These are phyloP conservation scores for Neopelma chrysocephalum DNA, from an alignment of 2,797 vertebrate species.

Conservation along the genomic window DNA sequence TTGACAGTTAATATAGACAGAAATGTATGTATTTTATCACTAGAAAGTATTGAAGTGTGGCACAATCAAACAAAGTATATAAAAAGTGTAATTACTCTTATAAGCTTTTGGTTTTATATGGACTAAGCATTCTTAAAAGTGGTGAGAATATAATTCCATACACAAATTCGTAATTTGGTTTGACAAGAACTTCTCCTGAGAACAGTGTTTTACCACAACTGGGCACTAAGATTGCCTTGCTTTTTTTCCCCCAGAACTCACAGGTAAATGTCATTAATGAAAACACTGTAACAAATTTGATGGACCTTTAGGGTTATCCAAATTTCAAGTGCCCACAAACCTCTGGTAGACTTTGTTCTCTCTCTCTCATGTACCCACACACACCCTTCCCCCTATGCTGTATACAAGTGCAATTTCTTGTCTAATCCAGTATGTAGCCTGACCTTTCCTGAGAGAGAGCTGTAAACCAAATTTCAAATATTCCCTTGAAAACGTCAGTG, in stretches of 20 bases:
- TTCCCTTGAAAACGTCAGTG: neutral
- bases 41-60: neutral
- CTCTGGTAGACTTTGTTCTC: neutral
- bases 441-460: neutral
- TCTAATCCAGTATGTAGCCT: neutral
- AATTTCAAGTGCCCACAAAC: neutral
- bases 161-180: neutral
- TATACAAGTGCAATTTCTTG: neutral
- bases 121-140: neutral
- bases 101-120: neutral
- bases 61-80: neutral
- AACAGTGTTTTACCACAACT: neutral
- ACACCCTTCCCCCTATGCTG: too few relatives aligned
- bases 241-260: neutral
- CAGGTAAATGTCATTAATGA: neutral
- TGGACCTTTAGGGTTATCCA: neutral
- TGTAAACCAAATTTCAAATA: neutral
- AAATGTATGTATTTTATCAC: neutral
- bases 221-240: neutral
- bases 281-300: neutral
- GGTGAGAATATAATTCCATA: neutral
- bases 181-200: neutral
- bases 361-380: fast-evolving
- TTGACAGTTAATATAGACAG: neutral
- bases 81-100: neutral